Percentiles rank a stretch among this genome's conserved stretches.
phyloP scores from a whole-genome alignment of 2,888 invertebrate species.

The Drosophila greeni region DNA sequence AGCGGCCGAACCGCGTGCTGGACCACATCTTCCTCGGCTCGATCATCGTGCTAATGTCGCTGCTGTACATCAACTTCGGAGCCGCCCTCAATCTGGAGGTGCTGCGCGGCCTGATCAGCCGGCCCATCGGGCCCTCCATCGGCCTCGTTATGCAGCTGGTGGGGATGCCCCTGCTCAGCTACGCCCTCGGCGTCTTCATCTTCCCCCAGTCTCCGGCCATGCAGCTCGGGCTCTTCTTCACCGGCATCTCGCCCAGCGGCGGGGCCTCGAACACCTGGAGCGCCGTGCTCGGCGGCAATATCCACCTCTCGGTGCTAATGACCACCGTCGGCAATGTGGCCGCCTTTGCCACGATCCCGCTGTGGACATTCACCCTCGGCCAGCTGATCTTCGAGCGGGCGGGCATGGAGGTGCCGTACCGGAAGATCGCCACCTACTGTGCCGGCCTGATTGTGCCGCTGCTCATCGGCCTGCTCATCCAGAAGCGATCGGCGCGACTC shows the following conservation, averaged over 20 bases:
- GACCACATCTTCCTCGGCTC: slow-evolving; percentile 87
- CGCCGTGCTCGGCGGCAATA: slow-evolving; percentile 92
- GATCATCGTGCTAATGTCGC: slow-evolving; percentile 86
- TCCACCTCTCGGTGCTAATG: slow-evolving; percentile 96
- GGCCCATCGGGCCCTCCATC: slow-evolving; percentile 85
- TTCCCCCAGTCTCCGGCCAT: slow-evolving; percentile 85
- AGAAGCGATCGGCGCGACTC: slow-evolving; percentile 84
- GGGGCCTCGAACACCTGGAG: slow-evolving; percentile 99
- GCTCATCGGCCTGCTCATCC: slow-evolving; percentile 84
- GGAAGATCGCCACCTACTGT: slow-evolving; percentile 86
- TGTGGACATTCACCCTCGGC: slow-evolving; percentile 94
- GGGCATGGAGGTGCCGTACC: slow-evolving; percentile 87
- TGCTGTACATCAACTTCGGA: slow-evolving; percentile 94
- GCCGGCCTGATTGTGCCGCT: slow-evolving; percentile 87
- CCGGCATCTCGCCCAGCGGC: slow-evolving; percentile 94
- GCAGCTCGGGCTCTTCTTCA: slow-evolving; percentile 92
- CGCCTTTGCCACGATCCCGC: slow-evolving; percentile 94
- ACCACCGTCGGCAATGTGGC: slow-evolving; percentile 93
- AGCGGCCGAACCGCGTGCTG: slow-evolving; percentile 83
- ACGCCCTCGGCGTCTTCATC: slow-evolving; percentile 84
- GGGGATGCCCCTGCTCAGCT: slow-evolving; percentile 92
- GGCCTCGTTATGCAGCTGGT: slow-evolving; percentile 89
- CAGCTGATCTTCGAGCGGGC: slow-evolving; percentile 86
- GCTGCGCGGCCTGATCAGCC: slow-evolving; percentile 68
- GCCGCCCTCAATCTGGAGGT: slow-evolving; percentile 87